Conservation (phyloP, 2,888 invertebrate species). For the Drosophila fulvimacula region DNA sequence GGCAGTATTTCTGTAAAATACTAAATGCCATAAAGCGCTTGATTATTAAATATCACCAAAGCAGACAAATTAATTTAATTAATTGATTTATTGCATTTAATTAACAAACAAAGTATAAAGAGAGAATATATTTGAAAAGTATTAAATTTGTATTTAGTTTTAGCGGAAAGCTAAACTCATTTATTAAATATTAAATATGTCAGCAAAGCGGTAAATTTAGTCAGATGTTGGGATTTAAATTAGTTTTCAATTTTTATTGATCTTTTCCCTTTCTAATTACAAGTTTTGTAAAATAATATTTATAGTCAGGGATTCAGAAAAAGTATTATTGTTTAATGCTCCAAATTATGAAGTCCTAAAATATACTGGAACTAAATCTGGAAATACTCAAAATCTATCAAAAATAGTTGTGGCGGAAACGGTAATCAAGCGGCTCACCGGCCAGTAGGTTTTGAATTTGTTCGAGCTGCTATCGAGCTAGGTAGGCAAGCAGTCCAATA, state of each 20-base stretch:
- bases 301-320: not conserved
- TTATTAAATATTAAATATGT: not conserved
- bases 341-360: not conserved
- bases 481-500: constrained; percentile 38
- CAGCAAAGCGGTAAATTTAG: not conserved
- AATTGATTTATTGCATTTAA: not conserved
- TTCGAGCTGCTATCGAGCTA: constrained; percentile 35
- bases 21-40: constrained; percentile 18
- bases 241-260: no score
- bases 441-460: constrained; percentile 48
- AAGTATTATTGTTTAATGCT: not conserved
- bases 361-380: constrained; percentile 7
- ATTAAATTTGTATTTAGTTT: not conserved
- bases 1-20: constrained; percentile 13
- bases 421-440: constrained; percentile 9
- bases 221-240: not conserved
- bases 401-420: constrained; percentile 5
- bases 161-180: not conserved
- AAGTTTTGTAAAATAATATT: not conserved
- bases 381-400: constrained; percentile 27
- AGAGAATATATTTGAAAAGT: not conserved
- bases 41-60: not conserved
- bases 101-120: not conserved
- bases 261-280: not conserved
- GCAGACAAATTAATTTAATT: no score